phyloP scores from a whole-genome alignment of 2,888 invertebrate genomes.

The Tipula vernalis region DNA sequence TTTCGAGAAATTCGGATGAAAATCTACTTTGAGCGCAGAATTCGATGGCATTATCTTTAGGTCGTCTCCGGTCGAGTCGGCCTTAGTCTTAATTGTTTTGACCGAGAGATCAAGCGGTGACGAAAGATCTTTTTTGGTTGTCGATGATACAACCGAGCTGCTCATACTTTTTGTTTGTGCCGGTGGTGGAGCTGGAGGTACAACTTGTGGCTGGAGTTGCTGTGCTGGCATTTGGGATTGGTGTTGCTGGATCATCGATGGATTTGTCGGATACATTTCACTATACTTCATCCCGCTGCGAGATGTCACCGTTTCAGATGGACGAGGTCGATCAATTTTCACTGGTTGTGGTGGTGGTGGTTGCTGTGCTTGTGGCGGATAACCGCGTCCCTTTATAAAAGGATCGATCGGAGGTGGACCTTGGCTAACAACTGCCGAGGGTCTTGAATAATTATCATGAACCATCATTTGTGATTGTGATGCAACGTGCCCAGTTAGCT shows the following conservation, averaged over 20 bases:
- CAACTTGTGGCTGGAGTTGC: not conserved
- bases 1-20: constrained; percentile 55
- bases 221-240: not conserved
- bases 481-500: not conserved
- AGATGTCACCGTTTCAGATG: not conserved
- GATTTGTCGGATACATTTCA: not conserved
- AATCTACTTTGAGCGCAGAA: constrained; percentile 58
- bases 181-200: not conserved
- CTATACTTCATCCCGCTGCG: not conserved
- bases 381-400: not conserved
- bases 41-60: constrained; percentile 17
- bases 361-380: not conserved
- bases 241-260: not conserved
- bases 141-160: not conserved
- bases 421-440: not conserved
- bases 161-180: not conserved
- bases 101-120: constrained; percentile 80
- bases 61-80: constrained; percentile 72
- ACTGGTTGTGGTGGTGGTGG: not conserved
- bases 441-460: not conserved
- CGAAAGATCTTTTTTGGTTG: constrained; percentile 14
- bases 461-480: not conserved
- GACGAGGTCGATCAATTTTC: not conserved
- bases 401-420: not conserved
- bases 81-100: constrained; percentile 76